Evolutionary conservation across 2,113 vertebrate genomes (phyloP).

Genomic region (Grantiella picta): DNA sequence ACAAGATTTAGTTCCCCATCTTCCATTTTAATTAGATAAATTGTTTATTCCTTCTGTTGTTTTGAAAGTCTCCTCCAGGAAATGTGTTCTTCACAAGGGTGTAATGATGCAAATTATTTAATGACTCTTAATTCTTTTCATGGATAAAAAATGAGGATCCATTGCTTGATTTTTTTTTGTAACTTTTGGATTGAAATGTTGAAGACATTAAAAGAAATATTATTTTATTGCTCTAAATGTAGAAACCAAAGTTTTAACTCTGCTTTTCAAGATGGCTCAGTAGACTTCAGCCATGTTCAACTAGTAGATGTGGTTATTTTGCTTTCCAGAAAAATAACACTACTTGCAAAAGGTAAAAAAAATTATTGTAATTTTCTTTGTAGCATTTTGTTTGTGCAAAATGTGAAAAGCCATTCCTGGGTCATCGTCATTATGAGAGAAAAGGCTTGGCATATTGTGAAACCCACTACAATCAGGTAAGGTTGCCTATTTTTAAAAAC

Average conservation of each 20-base stretch:
- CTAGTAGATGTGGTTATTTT: neutral
- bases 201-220: neutral
- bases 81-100: neutral
- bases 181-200: neutral
- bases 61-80: neutral
- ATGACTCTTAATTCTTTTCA: neutral
- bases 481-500: neutral
- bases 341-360: neutral
- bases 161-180: neutral
- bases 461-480: slow-evolving; percentile 98
- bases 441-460: slow-evolving; percentile 97
- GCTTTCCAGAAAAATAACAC: neutral
- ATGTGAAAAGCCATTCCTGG: slow-evolving; percentile 99
- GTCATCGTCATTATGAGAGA: slow-evolving; percentile 96
- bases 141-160: neutral
- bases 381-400: slow-evolving; percentile 99
- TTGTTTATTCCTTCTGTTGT: neutral
- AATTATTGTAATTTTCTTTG: slow-evolving; percentile 51
- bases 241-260: neutral
- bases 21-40: neutral
- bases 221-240: neutral
- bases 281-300: neutral
- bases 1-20: neutral
- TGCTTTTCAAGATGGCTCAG: neutral
- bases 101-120: neutral